Percentiles rank a stretch among this genome's conserved stretches.
Evolutionary conservation across 2,888 invertebrate genomes (phyloP).

Genomic region (Formica aserva): DNA sequence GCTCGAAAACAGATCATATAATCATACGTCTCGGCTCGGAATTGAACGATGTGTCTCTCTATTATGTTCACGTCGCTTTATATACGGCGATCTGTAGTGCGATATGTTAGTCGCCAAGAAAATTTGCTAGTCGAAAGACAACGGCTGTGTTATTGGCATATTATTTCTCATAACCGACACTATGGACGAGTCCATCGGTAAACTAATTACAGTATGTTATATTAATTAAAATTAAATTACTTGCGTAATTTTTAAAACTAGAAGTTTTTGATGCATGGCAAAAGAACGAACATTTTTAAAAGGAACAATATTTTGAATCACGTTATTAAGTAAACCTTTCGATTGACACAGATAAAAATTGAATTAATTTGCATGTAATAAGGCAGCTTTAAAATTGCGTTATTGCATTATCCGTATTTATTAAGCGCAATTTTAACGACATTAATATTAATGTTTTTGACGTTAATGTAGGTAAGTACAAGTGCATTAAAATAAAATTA

Average conservation of each 20-base stretch:
- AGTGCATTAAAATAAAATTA: slow-evolving; percentile 3
- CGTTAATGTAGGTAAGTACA: background rate
- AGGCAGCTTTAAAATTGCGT: background rate
- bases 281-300: background rate
- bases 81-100: slow-evolving; percentile 27
- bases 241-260: slow-evolving; percentile 1
- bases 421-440: background rate
- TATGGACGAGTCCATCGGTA: slow-evolving; percentile 45
- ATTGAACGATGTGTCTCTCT: slow-evolving; percentile 31
- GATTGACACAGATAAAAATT: background rate
- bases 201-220: slow-evolving; percentile 41
- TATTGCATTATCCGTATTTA: background rate
- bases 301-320: background rate
- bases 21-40: slow-evolving; percentile 33
- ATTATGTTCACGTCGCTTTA: slow-evolving; percentile 42
- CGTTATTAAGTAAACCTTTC: background rate
- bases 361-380: background rate
- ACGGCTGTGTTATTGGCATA: slow-evolving; percentile 15
- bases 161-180: background rate
- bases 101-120: slow-evolving; percentile 40
- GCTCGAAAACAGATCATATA: slow-evolving; percentile 48
- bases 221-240: background rate
- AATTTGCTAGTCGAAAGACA: slow-evolving; percentile 34
- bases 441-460: background rate
- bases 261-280: background rate